Evolutionary conservation across 2,888 invertebrate genomes (phyloP), one percentile per base, ranked within the genome.

Genomic region (Sphecodes monilicornis): DNA sequence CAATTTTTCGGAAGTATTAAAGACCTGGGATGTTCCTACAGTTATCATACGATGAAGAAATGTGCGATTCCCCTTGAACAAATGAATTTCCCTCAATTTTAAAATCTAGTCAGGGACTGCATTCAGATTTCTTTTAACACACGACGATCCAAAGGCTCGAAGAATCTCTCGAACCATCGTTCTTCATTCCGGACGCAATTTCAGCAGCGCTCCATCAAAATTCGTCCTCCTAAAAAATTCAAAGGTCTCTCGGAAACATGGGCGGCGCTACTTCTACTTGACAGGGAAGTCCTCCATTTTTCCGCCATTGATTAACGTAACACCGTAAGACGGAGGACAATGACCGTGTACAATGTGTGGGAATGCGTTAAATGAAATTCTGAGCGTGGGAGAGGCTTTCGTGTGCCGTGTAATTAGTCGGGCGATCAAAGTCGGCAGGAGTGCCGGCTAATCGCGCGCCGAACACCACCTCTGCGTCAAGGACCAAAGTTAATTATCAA

Each of bases 401-500:
- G 50, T 3, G 26, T 57, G 57, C n/a, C 13, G 57, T 13, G 5
- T 57, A 57, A 57, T 57, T 57, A 57, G 57, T 57, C 57, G 50
- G 0, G 5, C 26, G 57, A 57, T 57, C 57, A 57, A 57, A 57
- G 57, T 26, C 57, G 26, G n/a, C 26, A 57, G 57, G 26, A 57
- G 57, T 57, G 57, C 57, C 57, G 71, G 80, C 66, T 80, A 76
- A 80, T 80, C 76, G 71, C 26, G 80, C 66, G 76, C 29, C 43
- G 73, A 72, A 46, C 43, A 50, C 32, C 50, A 64, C 39, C 43
- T 64, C 43, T 72, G 32, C 71, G 68, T 70, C 66, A 72, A 29
- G 71, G 43, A 43, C 18, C 46, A 29, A 54, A 72, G 76, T 73
- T 75, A 78, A 85, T 85, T 78, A 82, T 76, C 84, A 76, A 64